Base-by-base conservation (phyloP, 1,140 invertebrate species). In the Papilio helenus region DNA sequence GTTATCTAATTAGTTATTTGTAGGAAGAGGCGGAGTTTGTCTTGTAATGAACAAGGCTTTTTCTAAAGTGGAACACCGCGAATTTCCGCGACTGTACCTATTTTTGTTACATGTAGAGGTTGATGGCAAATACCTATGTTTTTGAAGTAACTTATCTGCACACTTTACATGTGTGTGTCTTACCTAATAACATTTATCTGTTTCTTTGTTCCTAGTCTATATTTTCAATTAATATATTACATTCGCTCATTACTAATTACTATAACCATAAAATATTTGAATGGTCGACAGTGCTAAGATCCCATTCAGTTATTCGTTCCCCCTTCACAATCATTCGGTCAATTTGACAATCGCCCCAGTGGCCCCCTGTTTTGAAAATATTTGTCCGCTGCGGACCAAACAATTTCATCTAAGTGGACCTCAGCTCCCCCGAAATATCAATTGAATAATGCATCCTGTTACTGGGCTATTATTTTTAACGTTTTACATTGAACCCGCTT, bases 371-470 rank as follows among this genome's bases (percentile, higher is more conserved):
- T 86, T 87, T 84, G 79, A 86, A 87, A 87, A 86, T 85, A 87
- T 85, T 87, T 85, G 80, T 81, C 58, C 42, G 68, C 80, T 79
- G 55, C 65, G 80, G 79, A 82, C 83, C 82, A 86, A 82, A 84
- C 86, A 86, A 86, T 87, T 84, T 81, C 80, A 76, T 85, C 49
- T 58, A 80, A 86, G 85, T 87, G 84, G 84, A 39, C 74, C 51
- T 14, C 39, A 34, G 77, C 58, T 73, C 80, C 82, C 83, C 85
- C 80, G 55, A 86, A 82, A 83, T 84, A 80, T 82, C 83, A 86
- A 87, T 87, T 87, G 86, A 86, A 87, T 87, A 87, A 87, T 86
- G 80, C 73, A 83, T 86, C 85, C 85, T 86, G 83, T 79, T 42
- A 79, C 81, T 23, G 55, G 72, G 61, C 79, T 58, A 82, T 82